Evolutionary conservation across 1,140 invertebrate genomes (phyloP).

Genomic region (Tigriopus japonicus): DNA sequence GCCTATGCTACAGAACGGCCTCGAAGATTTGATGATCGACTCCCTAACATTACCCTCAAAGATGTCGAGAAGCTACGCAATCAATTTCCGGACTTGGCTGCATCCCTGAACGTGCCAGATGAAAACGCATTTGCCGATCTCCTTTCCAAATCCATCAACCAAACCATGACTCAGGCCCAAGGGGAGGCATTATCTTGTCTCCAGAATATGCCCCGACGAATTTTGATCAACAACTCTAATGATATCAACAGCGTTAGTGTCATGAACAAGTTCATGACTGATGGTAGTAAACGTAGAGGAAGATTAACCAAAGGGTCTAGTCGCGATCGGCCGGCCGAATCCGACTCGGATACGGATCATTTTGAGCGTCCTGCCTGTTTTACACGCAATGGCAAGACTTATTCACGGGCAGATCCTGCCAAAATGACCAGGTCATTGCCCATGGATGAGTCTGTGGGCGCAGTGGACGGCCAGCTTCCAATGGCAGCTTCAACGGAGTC

Average conservation of each 20-base stretch:
- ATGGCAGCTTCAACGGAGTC: no score
- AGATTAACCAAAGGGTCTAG: no score
- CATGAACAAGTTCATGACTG: neutral
- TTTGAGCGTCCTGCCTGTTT: no score
- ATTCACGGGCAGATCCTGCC: no score
- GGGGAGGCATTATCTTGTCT: neutral
- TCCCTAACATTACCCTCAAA: conserved; percentile 32
- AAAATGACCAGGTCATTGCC: no score
- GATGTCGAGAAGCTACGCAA: conserved; percentile 5
- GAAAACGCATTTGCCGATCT: conserved; percentile 3
- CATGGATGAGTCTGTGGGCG: no score
- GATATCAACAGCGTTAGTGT: conserved; percentile 1
- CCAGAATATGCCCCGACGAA: neutral
- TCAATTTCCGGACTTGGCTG: conserved; percentile 7
- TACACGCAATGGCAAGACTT: no score
- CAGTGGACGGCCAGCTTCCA: no score
- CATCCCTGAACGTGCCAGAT: conserved; percentile 3
- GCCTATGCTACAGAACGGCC: conserved; percentile 60
- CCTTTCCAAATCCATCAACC: conserved; percentile 6
- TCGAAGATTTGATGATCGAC: conserved; percentile 43
- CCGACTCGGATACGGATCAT: no score
- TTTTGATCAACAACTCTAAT: neutral
- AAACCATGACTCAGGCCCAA: conserved; percentile 7
- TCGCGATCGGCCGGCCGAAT: no score
- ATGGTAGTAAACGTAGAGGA: no score